Percentiles rank a stretch among this genome's conserved stretches.
phyloP scores from a whole-genome alignment of 2,888 invertebrate species.

The Xestia c-nigrum region DNA sequence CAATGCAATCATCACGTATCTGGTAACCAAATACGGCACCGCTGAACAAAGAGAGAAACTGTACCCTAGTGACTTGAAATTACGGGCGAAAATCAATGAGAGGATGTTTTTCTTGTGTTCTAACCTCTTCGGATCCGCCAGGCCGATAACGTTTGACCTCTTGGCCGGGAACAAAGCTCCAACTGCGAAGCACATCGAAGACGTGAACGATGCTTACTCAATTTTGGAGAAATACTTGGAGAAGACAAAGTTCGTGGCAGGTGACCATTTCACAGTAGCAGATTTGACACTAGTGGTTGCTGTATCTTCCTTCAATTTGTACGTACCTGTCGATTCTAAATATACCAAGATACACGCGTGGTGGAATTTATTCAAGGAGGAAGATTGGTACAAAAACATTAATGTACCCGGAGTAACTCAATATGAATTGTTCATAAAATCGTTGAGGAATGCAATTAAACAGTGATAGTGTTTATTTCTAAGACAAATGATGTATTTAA shows the following conservation, averaged over 20 bases:
- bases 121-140: neutral
- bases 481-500: neutral
- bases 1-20: constrained; percentile 20
- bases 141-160: constrained; percentile 3
- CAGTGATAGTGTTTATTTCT: neutral
- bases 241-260: constrained; percentile 24
- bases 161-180: constrained; percentile 12
- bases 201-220: constrained; percentile 22
- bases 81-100: constrained; percentile 31
- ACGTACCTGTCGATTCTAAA: constrained; percentile 16
- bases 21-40: constrained; percentile 22
- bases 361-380: constrained; percentile 28
- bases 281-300: constrained; percentile 11
- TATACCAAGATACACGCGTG: constrained; percentile 14
- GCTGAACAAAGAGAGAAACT: constrained; percentile 12
- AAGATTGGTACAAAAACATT: constrained; percentile 33
- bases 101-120: constrained; percentile 25
- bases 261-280: constrained; percentile 31
- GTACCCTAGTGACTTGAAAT: constrained; percentile 28
- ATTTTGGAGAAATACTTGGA: constrained; percentile 38
- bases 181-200: constrained; percentile 13
- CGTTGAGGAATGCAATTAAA: neutral
- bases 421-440: constrained; percentile 12
- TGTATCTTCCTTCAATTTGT: constrained; percentile 20
- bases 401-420: constrained; percentile 28